A percentile compares a stretch with the other conserved stretches of the same genome.
These are phyloP conservation scores for Lordiphosa clarofinis DNA, from an alignment of 1,140 invertebrate species.

Conservation along the genomic window DNA sequence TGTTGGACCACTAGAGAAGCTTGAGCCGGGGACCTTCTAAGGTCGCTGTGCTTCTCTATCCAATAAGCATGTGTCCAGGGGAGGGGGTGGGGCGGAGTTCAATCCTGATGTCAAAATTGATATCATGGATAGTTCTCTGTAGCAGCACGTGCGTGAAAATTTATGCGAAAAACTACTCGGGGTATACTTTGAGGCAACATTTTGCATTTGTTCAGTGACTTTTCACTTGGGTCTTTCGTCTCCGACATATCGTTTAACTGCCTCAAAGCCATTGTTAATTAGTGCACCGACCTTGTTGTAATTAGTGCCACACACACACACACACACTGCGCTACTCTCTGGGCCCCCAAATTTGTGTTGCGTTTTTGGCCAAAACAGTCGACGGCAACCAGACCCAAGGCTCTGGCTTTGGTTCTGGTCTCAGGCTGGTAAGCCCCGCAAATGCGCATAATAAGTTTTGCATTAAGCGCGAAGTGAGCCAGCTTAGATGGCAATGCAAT, in stretches of 20 bases:
- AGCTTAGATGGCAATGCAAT: no score
- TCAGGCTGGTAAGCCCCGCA: conserved; percentile 33
- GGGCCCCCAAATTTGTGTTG: no score
- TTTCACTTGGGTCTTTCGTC: neutral
- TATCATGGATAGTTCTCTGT: conserved; percentile 9
- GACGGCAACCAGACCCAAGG: neutral
- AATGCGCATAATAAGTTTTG: conserved; percentile 63
- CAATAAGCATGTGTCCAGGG: conserved; percentile 21
- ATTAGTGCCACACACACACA: conserved; percentile 65
- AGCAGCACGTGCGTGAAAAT: conserved; percentile 32
- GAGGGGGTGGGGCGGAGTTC: no score
- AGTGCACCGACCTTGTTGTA: conserved; percentile 70
- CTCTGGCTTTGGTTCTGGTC: conserved; percentile 3
- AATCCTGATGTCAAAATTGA: conserved; percentile 23
- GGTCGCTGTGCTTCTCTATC: conserved; percentile 19
- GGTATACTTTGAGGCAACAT: no score
- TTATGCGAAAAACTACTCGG: conserved; percentile 14
- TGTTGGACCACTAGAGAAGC: conserved; percentile 6
- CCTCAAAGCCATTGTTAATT: conserved; percentile 72
- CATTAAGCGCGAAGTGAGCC: conserved; percentile 25
- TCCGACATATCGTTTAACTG: conserved; percentile 48
- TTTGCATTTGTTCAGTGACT: conserved; percentile 4
- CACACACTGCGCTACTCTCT: no score
- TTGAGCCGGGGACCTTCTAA: conserved; percentile 10
- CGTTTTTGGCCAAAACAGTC: neutral